Evolutionary conservation across 2,888 invertebrate species (phyloP).

Genomic region (Pocota personata): DNA sequence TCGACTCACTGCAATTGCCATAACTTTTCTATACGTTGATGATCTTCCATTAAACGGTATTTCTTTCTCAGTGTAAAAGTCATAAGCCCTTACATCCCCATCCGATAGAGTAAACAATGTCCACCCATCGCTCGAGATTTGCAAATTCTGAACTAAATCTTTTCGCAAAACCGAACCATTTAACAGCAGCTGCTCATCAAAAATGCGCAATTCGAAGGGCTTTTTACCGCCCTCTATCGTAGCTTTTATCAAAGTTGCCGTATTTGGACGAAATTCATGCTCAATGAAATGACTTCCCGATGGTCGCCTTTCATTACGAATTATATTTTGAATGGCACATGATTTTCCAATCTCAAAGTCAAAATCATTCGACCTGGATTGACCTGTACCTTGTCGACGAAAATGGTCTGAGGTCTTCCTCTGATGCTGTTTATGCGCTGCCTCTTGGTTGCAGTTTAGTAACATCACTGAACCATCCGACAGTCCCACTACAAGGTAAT

Average conservation of each 20-base stretch:
- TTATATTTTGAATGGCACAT: conserved; percentile 82
- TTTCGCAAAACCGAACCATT: conserved; percentile 79
- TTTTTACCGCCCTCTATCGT: conserved; percentile 75
- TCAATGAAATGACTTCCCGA: conserved; percentile 59
- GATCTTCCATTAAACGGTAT: conserved; percentile 29
- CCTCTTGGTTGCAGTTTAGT: conserved; percentile 78
- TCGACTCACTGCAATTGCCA: conserved; percentile 14
- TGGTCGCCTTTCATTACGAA: conserved; percentile 79
- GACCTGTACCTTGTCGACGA: background rate
- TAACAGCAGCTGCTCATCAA: conserved; percentile 80
- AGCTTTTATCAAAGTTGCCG: conserved; percentile 76
- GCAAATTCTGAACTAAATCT: conserved; percentile 79
- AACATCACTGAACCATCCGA: conserved; percentile 82
- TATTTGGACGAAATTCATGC: conserved; percentile 77
- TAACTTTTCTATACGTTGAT: background rate
- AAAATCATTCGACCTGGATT: conserved; percentile 1
- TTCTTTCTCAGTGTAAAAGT: conserved; percentile 79
- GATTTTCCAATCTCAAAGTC: conserved; percentile 80
- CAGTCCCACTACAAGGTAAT: conserved; percentile 80
- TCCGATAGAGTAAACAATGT: conserved; percentile 79
- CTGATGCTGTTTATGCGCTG: background rate
- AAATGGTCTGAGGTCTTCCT: background rate
- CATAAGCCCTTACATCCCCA: conserved; percentile 78
- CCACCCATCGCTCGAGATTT: conserved; percentile 80
- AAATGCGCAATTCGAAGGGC: conserved; percentile 78